These are phyloP conservation scores for Drosophila anomalata DNA, from an alignment of 2,888 invertebrate species.

Conservation along the genomic window DNA sequence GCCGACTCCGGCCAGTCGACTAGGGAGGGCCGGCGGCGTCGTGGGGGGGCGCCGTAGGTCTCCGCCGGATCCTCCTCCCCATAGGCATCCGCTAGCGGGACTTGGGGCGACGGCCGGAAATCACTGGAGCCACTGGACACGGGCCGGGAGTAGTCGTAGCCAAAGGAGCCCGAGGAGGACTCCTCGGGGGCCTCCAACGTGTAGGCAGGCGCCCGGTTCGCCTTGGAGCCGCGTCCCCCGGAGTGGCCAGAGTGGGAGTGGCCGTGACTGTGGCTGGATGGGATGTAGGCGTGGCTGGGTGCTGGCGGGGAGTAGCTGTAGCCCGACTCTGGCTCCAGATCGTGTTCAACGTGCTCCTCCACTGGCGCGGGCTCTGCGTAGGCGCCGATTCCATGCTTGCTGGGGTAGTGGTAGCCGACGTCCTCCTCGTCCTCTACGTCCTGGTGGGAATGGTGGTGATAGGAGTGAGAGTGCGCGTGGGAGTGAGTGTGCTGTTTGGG, in stretches of 20 bases:
- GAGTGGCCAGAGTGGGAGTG: constrained; percentile 1
- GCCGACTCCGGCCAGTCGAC: constrained; percentile 46
- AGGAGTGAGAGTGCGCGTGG: background rate
- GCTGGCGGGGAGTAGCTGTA: constrained; percentile 50
- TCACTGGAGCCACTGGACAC: constrained; percentile 16
- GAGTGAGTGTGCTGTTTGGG: constrained; percentile 35
- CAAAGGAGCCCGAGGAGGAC: constrained; percentile 27
- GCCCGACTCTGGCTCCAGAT: constrained; percentile 20
- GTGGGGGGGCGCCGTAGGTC: constrained; percentile 45
- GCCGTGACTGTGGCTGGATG: constrained; percentile 15
- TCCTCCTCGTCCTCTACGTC: constrained; percentile 51
- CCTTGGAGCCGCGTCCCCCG: constrained; percentile 19
- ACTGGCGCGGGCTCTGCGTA: constrained; percentile 66
- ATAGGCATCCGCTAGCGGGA: constrained; percentile 41
- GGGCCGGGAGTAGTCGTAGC: constrained; percentile 39
- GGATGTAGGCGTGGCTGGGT: constrained; percentile 23
- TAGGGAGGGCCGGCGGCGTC: constrained; percentile 53
- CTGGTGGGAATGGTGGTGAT: constrained; percentile 24
- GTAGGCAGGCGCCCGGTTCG: constrained; percentile 53
- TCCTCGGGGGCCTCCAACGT: constrained; percentile 65
- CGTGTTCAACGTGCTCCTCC: constrained; percentile 52
- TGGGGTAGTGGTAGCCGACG: constrained; percentile 56
- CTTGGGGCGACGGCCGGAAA: constrained; percentile 65
- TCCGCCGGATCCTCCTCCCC: constrained; percentile 46
- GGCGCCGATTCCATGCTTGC: constrained; percentile 16